Conservation (phyloP, 2,113 vertebrate genomes). For the Dromiciops gliroides region DNA sequence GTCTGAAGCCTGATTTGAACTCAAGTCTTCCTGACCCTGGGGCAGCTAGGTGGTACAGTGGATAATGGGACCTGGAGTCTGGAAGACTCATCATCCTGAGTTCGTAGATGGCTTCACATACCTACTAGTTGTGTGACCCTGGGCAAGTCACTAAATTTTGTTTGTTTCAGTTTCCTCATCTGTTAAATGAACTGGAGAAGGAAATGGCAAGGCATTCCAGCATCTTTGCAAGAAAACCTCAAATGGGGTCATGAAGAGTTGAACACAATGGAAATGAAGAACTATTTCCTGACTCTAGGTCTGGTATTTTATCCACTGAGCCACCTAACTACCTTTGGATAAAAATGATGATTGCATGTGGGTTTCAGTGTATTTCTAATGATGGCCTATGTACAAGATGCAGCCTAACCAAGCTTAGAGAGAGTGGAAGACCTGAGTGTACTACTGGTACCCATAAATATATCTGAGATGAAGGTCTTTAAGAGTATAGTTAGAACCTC, state of each 20-base stretch:
- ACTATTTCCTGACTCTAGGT: background rate
- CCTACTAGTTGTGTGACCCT: background rate
- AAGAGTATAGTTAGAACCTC: background rate
- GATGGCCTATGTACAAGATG: background rate
- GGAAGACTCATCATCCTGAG: background rate
- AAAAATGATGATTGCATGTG: background rate
- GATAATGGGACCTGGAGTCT: background rate
- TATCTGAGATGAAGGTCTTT: background rate
- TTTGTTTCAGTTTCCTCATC: background rate
- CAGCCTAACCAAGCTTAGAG: background rate
- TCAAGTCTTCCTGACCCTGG: background rate
- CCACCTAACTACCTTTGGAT: background rate
- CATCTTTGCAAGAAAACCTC: background rate
- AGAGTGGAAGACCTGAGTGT: background rate
- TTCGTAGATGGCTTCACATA: background rate
- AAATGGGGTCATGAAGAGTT: background rate
- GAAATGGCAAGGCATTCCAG: background rate
- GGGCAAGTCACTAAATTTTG: background rate
- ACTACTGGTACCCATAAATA: background rate
- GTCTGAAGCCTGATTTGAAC: background rate
- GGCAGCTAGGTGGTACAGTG: background rate
- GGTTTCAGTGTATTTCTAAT: background rate
- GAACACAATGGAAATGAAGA: background rate
- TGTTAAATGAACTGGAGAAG: background rate
- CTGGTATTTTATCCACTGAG: background rate